phyloP scores from a whole-genome alignment of 2,113 vertebrate species.

The Sisor rabdophorus region DNA sequence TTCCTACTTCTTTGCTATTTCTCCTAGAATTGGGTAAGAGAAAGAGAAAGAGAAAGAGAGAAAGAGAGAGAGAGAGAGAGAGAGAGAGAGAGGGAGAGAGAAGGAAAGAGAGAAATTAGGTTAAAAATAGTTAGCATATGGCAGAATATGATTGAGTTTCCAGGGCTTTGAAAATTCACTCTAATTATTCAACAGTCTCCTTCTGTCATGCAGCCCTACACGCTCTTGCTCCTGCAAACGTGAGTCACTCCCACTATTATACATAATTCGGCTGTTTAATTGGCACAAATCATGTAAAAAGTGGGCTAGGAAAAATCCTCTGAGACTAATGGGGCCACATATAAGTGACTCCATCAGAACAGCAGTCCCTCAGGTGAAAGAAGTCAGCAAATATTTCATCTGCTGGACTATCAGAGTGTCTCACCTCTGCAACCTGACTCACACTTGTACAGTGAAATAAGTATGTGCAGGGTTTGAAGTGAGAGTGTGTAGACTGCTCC shows the following conservation, averaged over 20 bases:
- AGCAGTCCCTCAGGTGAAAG: conserved; percentile 85
- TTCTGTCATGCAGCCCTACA: conserved; percentile 82
- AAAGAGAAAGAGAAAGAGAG: conserved; percentile 42
- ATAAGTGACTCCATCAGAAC: conserved; percentile 90
- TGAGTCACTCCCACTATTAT: conserved; percentile 87
- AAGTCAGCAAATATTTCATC: conserved; percentile 87
- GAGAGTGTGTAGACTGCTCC: conserved; percentile 63
- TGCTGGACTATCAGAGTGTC: conserved; percentile 70
- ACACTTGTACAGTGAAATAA: conserved; percentile 63
- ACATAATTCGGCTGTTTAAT: conserved; percentile 97
- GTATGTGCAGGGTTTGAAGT: conserved; percentile 18
- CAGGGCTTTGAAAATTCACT: conserved; percentile 81
- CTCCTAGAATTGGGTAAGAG: conserved; percentile 46
- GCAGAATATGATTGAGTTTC: conserved; percentile 78
- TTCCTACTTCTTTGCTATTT: conserved; percentile 18
- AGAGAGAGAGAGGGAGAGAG: conserved; percentile 46
- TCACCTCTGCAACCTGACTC: conserved; percentile 73
- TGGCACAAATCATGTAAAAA: conserved; percentile 84
- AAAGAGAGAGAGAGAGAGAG: conserved; percentile 41
- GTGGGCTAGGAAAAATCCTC: conserved; percentile 79
- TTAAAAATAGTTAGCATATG: conserved; percentile 83
- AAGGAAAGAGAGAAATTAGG: conserved; percentile 59
- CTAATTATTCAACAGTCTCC: conserved; percentile 90
- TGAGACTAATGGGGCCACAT: conserved; percentile 85
- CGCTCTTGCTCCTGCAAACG: conserved; percentile 75